Base-by-base conservation (phyloP, 2,888 invertebrate genomes). In the Piscicola geometra region DNA sequence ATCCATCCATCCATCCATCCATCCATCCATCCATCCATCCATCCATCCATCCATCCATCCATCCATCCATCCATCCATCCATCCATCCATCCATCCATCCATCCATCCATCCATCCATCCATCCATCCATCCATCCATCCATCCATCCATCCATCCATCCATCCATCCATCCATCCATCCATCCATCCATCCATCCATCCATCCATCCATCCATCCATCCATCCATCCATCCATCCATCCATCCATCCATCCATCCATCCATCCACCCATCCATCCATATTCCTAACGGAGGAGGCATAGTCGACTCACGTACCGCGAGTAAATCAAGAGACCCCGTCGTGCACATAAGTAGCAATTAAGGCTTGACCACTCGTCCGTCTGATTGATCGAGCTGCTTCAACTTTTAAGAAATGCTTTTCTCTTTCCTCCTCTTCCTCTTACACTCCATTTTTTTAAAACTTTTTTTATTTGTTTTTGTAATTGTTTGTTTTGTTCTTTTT, bases 271-370 rank as follows among this genome's bases (percentile, higher is more conserved):
- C 50, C 21, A 47, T 47, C 50, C 21, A 47, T 5, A 18, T 56
- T 25, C 25, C n/a, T 56, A 56, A 25, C 60, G 21, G 41, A 5
- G n/a, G n/a, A n/a, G n/a, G 5, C 41, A 9, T 15, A 41, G 41
- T 41, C 41, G 41, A 41, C 5, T 41, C 60, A 56, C 60, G 60
- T 56, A 5, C 21, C 3, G 60, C 5, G 25, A 56, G 60, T 56
- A 56, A 56, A 56, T 56, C 60, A 56, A 18, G 25, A 25, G n/a
- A 21, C 3, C 60, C 25, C 60, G 60, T 56, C 60, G 60, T n/a
- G 60, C 60, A 56, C 60, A 56, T 56, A 56, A 56, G 60, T 56
- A 56, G n/a, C 60, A 56, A 56, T 56, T 56, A 41, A 41, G 41
- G 41, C 41, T 41, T 15, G 5, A 15, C 9, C 15, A 5, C 9